phyloP scores from a whole-genome alignment of 2,888 invertebrate genomes.

The Sialis fuliginosa region DNA sequence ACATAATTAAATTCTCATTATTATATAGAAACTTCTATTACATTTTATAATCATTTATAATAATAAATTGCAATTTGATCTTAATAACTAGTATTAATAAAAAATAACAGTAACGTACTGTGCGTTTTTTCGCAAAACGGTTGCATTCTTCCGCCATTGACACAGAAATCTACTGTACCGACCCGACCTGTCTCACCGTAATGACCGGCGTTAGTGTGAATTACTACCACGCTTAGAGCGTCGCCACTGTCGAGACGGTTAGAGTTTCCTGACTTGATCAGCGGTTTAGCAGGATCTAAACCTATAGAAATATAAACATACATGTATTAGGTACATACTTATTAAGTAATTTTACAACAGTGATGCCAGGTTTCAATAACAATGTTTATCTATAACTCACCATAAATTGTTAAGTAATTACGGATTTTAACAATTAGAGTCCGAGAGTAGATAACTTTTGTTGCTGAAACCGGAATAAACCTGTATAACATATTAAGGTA shows the following conservation, averaged over 20 bases:
- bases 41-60: background rate
- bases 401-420: no score
- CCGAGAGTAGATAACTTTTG: no score
- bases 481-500: no score
- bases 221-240: conserved; percentile 57
- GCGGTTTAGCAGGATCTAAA: conserved; percentile 57
- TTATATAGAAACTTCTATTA: background rate
- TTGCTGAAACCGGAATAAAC: no score
- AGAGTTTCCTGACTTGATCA: conserved; percentile 43
- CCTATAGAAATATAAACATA: conserved; percentile 21
- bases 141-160: conserved; percentile 60
- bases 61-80: background rate
- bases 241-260: conserved; percentile 52
- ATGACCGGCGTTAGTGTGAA: conserved; percentile 64
- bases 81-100: background rate
- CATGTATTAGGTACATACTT: no score
- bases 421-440: no score
- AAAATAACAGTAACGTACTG: conserved; percentile 28
- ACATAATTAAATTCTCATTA: background rate
- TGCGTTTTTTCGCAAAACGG: conserved; percentile 56
- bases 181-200: conserved; percentile 57
- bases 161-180: conserved; percentile 64
- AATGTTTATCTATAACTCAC: no score
- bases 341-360: no score
- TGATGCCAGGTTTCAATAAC: no score